Evolutionary conservation across 2,113 vertebrate genomes (phyloP).

Genomic region (Panthera leo): DNA sequence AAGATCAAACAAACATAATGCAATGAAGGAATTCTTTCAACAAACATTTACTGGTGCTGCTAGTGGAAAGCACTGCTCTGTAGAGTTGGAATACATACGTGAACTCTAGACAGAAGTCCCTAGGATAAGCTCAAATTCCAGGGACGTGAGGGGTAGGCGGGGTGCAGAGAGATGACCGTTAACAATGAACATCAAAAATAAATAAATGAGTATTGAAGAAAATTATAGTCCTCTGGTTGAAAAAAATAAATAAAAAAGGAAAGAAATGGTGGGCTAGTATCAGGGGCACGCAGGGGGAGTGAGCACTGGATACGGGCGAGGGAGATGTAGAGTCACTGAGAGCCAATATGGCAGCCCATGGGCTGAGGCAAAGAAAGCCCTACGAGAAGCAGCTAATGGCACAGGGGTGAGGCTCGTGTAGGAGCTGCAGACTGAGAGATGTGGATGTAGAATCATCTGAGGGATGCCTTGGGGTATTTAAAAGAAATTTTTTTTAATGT

Average conservation of each 20-base stretch:
- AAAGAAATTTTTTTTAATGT: too few relatives aligned
- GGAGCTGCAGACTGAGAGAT: too few relatives aligned
- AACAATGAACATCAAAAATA: background rate
- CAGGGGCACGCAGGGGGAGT: background rate
- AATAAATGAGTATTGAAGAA: background rate
- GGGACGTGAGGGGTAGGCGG: fast-evolving
- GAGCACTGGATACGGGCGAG: fast-evolving
- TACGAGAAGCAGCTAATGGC: fast-evolving
- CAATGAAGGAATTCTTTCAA: background rate
- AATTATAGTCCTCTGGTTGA: background rate
- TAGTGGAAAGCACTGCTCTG: background rate
- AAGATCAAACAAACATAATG: background rate
- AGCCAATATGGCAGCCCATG: fast-evolving
- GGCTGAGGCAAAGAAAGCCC: background rate
- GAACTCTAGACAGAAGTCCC: background rate
- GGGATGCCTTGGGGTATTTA: background rate
- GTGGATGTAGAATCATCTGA: fast-evolving
- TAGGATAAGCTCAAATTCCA: background rate
- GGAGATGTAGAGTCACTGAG: background rate
- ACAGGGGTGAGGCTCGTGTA: fast-evolving
- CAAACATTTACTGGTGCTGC: background rate
- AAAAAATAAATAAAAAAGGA: too few relatives aligned
- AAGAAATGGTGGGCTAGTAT: background rate
- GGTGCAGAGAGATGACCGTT: background rate
- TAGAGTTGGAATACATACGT: fast-evolving